phyloP scores from a whole-genome alignment of 1,140 invertebrate species.

The Dolichoris vasculosae region DNA sequence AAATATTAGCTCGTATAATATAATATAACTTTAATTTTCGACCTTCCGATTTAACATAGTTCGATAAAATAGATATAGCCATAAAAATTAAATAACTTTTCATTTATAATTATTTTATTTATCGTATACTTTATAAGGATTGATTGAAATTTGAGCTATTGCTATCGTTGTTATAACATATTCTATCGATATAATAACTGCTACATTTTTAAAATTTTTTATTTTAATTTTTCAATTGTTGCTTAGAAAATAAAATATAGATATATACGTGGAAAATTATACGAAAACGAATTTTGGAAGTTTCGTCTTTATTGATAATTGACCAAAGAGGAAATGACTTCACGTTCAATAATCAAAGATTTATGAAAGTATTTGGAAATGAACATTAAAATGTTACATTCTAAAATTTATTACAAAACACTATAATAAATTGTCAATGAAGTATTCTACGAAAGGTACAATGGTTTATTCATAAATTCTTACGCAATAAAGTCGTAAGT shows the following conservation, averaged over 20 bases:
- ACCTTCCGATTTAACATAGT: background rate
- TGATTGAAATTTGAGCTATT: too few species aligned
- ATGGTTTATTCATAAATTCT: conserved; percentile 31
- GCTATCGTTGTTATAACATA: too few species aligned
- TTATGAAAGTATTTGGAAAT: conserved; percentile 31
- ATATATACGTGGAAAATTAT: too few species aligned
- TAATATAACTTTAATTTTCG: background rate
- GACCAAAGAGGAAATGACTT: conserved; percentile 10
- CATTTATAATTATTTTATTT: too few species aligned
- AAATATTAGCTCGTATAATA: too few species aligned
- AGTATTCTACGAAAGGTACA: conserved; percentile 32
- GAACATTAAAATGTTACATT: conserved; percentile 33
- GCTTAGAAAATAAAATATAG: background rate
- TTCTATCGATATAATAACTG: too few species aligned
- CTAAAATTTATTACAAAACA: conserved; percentile 29
- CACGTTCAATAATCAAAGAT: conserved; percentile 6
- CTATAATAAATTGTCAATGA: conserved; percentile 24
- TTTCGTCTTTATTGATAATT: conserved; percentile 11
- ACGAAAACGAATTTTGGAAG: background rate
- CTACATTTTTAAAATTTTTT: too few species aligned
- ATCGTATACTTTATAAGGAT: too few species aligned
- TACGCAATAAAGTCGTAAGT: conserved; percentile 28
- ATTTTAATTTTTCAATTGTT: background rate
- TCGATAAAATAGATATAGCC: background rate
- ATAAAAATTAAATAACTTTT: too few species aligned